A percentile compares a stretch with the other conserved stretches of the same genome.
phyloP scores from a whole-genome alignment of 2,113 vertebrate species.

The Ophthalmolycus amberensis region DNA sequence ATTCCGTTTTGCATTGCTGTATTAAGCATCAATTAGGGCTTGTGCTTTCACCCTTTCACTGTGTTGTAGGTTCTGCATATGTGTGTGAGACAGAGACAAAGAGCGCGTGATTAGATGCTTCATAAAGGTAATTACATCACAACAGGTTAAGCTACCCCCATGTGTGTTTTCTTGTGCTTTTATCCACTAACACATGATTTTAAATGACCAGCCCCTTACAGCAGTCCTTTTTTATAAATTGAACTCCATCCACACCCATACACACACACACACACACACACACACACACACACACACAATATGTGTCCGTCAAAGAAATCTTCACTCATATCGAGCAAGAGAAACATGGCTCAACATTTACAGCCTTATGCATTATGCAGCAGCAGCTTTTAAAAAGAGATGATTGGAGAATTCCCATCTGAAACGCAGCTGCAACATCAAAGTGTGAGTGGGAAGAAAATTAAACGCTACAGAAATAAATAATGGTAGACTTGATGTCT shows the following conservation, averaged over 20 bases:
- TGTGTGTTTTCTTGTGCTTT: conserved; percentile 11
- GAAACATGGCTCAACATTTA: conserved; percentile 71
- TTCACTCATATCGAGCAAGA: conserved; percentile 54
- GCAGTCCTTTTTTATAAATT: conserved; percentile 13
- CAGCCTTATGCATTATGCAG: conserved; percentile 75
- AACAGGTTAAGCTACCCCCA: conserved; percentile 15
- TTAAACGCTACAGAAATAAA: conserved; percentile 78
- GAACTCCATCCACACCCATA: conserved; percentile 11
- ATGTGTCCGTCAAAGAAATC: conserved; percentile 55
- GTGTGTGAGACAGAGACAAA: background rate
- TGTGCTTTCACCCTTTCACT: conserved; percentile 8
- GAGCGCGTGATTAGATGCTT: conserved; percentile 13
- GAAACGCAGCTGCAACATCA: conserved; percentile 76
- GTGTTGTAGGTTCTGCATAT: background rate
- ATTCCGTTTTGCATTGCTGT: conserved; percentile 10
- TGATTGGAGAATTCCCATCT: conserved; percentile 74
- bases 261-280: background rate
- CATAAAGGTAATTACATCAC: conserved; percentile 10
- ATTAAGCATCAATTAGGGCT: conserved; percentile 24
- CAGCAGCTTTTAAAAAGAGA: conserved; percentile 70
- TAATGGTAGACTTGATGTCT: conserved; percentile 74
- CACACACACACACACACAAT: background rate
- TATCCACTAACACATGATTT: conserved; percentile 37
- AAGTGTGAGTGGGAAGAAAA: conserved; percentile 74
- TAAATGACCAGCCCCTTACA: background rate